Evolutionary conservation across 2,113 vertebrate genomes (phyloP).

Genomic region (Pelecanus crispus): DNA sequence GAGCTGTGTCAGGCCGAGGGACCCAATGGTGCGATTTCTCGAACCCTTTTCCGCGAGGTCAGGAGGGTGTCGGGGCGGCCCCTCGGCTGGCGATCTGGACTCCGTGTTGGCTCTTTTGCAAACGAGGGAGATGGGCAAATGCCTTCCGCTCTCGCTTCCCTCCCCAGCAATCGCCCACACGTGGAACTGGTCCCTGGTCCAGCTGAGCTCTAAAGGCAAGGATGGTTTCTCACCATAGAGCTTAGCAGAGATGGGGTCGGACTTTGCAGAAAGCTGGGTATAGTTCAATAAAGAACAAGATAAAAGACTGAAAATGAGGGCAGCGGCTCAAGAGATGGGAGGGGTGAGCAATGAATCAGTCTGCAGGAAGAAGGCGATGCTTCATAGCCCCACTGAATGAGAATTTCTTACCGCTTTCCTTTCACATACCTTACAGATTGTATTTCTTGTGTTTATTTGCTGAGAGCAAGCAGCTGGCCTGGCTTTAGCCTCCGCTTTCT

Average conservation of each 20-base stretch:
- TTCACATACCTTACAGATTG: not conserved
- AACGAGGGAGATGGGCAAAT: too few relatives aligned
- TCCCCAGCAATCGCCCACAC: fast-evolving
- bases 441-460: not conserved
- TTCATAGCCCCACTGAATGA: not conserved
- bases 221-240: fast-evolving
- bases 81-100: fast-evolving
- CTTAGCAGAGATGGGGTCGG: not conserved
- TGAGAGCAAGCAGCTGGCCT: not conserved
- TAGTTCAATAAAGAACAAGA: not conserved
- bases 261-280: not conserved
- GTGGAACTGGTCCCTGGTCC: not conserved
- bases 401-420: not conserved
- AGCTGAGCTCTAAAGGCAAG: not conserved
- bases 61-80: too few relatives aligned
- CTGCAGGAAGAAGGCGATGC: not conserved
- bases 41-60: too few relatives aligned
- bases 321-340: not conserved
- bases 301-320: not conserved
- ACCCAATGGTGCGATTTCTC: not conserved
- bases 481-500: not conserved
- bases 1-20: not conserved
- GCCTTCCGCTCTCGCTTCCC: not conserved
- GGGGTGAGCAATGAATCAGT: not conserved
- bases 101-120: not conserved